Base-by-base conservation (phyloP, 2,113 vertebrate genomes). In the Octodon degus region DNA sequence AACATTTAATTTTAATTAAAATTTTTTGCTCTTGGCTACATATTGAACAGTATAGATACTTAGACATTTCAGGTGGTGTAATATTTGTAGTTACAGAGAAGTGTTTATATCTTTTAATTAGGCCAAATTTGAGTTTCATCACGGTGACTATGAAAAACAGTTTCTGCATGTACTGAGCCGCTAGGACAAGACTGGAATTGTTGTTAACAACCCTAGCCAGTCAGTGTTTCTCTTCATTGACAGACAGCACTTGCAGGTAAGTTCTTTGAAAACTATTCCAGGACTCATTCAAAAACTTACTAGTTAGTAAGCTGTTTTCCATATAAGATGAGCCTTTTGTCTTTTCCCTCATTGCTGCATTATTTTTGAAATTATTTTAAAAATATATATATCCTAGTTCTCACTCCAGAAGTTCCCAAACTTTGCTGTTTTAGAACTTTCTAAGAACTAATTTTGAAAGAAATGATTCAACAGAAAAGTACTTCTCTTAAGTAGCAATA, bases 81-180 rank as follows among this genome's bases (percentile, higher is more conserved):
- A 25, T 25, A 25, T 63, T 76, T 95, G n/a, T 58, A 2, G 22
- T 95, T 94, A 91, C 80, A 63, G 79, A 16, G 1, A 92, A 68
- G 40, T 81, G 76, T 82, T 24, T 96, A 5, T 93, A 27, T 11
- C 58, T 96, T 62, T 20, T 96, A 94, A 72, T 53, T 95, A 99
- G 99, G 99, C 99, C 99, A 99, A 99, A 99, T 99, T 99, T 99
- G 99, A 99, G 97, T 99, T 99, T 99, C 99, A 99, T 99, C 99
- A 99, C 3, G 99, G 99, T 98, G 99, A 99, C 99, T 99, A 99
- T 83, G 99, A 99, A 98, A 99, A 99, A 98, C 99, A 99, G 99
- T 99, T 99, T 99, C 98, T 99, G 99, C 99, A 99, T 92, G 99
- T 99, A 98, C 98, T 99, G 98, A 99, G 99, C 98, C 99, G 99